Conservation (phyloP, 2,888 invertebrate genomes). For the Limnephilus auricula region DNA sequence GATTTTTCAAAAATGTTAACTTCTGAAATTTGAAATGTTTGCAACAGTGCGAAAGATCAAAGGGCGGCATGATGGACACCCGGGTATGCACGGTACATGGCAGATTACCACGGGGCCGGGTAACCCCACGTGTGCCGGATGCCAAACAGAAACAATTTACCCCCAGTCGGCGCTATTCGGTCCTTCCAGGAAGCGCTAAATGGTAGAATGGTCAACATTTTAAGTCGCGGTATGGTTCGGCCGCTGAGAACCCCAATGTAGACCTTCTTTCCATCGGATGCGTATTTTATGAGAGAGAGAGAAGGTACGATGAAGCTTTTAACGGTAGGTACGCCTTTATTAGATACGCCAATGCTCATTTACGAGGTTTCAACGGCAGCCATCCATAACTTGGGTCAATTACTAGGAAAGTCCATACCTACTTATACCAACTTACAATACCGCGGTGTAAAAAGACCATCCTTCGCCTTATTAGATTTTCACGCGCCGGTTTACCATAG, state of each 20-base stretch:
- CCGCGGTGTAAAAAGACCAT: too few species aligned
- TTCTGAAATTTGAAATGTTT: not conserved
- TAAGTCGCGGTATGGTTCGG: slow-evolving; percentile 10
- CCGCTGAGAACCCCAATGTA: not conserved
- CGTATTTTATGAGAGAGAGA: not conserved
- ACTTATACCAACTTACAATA: too few species aligned
- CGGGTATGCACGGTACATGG: not conserved
- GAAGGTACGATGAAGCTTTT: not conserved
- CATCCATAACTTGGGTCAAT: not conserved
- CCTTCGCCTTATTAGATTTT: too few species aligned
- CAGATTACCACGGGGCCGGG: not conserved
- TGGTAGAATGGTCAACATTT: slow-evolving; percentile 25
- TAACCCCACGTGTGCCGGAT: slow-evolving; percentile 53
- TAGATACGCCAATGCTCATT: not conserved
- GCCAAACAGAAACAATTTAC: slow-evolving; percentile 39
- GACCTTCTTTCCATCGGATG: not conserved
- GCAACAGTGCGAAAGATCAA: not conserved
- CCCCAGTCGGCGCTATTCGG: slow-evolving; percentile 2
- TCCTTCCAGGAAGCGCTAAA: slow-evolving; percentile 45
- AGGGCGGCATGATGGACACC: not conserved
- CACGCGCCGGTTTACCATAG: too few species aligned
- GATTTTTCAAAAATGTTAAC: not conserved
- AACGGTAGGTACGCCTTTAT: not conserved
- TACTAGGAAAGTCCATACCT: not conserved
- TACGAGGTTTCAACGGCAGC: not conserved